Conservation (phyloP, 2,888 invertebrate species). For the Mallateleia sp. region DNA sequence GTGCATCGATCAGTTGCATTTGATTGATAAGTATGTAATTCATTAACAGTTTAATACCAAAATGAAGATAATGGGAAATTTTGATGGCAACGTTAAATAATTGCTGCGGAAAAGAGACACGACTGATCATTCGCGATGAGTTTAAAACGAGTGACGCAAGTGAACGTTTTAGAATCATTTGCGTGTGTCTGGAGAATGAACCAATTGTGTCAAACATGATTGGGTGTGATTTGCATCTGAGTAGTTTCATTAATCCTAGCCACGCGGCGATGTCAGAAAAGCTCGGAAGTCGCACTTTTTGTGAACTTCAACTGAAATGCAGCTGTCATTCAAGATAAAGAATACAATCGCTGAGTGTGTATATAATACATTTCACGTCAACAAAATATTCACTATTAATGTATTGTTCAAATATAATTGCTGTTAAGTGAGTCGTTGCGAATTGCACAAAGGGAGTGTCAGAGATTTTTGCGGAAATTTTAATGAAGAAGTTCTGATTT, state of each 20-base stretch:
- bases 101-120: neutral
- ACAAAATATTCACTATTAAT: too few species aligned
- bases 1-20: neutral
- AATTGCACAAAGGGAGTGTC: too few species aligned
- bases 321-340: neutral
- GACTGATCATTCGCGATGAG: neutral
- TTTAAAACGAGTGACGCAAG: slow-evolving; percentile 9
- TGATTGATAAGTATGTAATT: slow-evolving; percentile 5
- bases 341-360: neutral
- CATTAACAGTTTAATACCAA: neutral
- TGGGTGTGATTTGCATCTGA: slow-evolving; percentile 83
- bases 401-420: too few species aligned
- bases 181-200: slow-evolving; percentile 17
- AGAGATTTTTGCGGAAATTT: too few species aligned
- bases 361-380: neutral
- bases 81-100: neutral
- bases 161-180: slow-evolving; percentile 33
- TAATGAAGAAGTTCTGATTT: too few species aligned
- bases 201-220: slow-evolving; percentile 43
- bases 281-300: slow-evolving; percentile 20
- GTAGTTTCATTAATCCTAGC: slow-evolving; percentile 82
- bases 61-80: neutral
- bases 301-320: neutral
- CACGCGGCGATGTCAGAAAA: slow-evolving; percentile 28
- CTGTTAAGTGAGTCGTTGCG: too few species aligned